These are phyloP conservation scores for Ageneiosus marmoratus DNA, from an alignment of 2,113 vertebrate species.

Conservation along the genomic window DNA sequence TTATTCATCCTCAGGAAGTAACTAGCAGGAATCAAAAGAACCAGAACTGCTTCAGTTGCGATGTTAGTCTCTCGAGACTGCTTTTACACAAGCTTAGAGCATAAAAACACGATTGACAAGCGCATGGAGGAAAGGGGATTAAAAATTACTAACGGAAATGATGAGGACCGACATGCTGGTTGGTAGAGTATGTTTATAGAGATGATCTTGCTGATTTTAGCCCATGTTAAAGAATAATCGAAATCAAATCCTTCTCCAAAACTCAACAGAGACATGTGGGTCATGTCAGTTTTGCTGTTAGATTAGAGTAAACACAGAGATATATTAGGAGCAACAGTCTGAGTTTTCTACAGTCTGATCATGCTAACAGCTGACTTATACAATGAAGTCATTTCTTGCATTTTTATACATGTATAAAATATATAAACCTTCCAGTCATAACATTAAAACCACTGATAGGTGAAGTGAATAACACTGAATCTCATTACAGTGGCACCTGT, in stretches of 20 bases:
- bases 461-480: too few species aligned
- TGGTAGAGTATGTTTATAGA: not conserved
- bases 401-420: too few species aligned
- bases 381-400: too few species aligned
- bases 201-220: not conserved
- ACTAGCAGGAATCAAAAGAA: not conserved
- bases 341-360: too few species aligned
- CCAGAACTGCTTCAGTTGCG: not conserved
- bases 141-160: conserved; percentile 8
- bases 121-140: not conserved
- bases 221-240: not conserved
- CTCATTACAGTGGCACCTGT: too few species aligned
- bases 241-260: not conserved
- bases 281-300: not conserved
- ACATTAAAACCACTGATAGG: too few species aligned
- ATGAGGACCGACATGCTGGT: not conserved
- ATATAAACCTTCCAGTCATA: too few species aligned
- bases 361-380: not conserved
- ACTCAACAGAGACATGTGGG: not conserved
- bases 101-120: conserved; percentile 47
- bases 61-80: conserved; percentile 12
- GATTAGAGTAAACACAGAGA: not conserved
- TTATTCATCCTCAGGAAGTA: conserved; percentile 14
- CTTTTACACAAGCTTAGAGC: conserved; percentile 49
- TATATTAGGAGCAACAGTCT: not conserved